phyloP scores from a whole-genome alignment of 2,797 vertebrate genomes.

The Sebastiscus albofasciatus region DNA sequence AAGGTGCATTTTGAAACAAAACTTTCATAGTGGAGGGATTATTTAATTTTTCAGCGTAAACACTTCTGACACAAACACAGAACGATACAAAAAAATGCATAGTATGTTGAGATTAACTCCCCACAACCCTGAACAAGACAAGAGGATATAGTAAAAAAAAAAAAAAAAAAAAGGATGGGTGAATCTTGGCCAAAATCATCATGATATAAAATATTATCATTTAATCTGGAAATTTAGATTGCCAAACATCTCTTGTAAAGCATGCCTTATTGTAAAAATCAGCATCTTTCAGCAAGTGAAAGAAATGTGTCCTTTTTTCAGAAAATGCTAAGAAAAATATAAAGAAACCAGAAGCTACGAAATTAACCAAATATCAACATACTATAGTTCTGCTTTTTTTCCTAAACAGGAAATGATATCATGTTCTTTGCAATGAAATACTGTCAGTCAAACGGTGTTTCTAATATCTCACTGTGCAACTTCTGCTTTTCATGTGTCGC shows the following conservation, averaged over 20 bases:
- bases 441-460: not conserved
- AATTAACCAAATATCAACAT: not conserved
- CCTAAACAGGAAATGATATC: not conserved
- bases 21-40: not conserved
- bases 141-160: not conserved
- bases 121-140: not conserved
- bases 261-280: not conserved
- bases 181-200: not conserved
- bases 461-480: not conserved
- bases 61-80: not conserved
- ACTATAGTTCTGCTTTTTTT: not conserved
- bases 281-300: not conserved
- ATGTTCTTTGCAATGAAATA: not conserved
- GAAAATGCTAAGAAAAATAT: too few relatives aligned
- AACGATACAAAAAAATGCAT: not conserved
- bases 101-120: not conserved
- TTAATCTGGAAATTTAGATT: not conserved
- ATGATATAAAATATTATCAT: not conserved
- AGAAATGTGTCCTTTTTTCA: not conserved
- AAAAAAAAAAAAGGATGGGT: not conserved
- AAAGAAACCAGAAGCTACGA: not conserved
- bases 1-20: not conserved
- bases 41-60: not conserved
- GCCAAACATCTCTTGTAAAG: not conserved
- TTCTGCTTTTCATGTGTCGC: not conserved